Evolutionary conservation across 2,888 invertebrate species (phyloP).

Genomic region (Minunthozetes semirufus): DNA sequence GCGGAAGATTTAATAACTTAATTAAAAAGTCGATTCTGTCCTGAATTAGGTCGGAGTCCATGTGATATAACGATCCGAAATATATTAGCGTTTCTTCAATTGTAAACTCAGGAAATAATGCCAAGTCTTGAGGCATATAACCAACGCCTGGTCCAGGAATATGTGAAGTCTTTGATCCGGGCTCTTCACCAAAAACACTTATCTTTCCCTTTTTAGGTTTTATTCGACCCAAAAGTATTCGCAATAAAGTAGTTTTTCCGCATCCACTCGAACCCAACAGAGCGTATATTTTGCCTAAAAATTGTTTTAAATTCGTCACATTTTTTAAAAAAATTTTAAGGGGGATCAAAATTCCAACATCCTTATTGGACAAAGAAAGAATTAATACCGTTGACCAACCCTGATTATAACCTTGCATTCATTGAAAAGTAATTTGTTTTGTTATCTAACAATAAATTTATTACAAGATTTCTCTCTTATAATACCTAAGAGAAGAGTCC

Average conservation of each 20-base stretch:
- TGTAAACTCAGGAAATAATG: slow-evolving; percentile 33
- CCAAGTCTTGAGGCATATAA: slow-evolving; percentile 38
- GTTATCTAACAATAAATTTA: too few relatives aligned
- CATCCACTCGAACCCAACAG: slow-evolving; percentile 36
- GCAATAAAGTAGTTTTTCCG: slow-evolving; percentile 36
- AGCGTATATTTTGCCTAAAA: slow-evolving; percentile 33
- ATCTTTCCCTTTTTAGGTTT: slow-evolving; percentile 24
- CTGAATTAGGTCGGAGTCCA: not conserved
- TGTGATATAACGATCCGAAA: slow-evolving; percentile 31
- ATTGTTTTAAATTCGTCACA: not conserved
- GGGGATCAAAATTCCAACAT: too few relatives aligned
- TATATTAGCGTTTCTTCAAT: slow-evolving; percentile 35
- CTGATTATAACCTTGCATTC: too few relatives aligned
- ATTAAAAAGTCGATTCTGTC: slow-evolving; percentile 31
- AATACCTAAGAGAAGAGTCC: too few relatives aligned
- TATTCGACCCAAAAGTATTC: slow-evolving; percentile 29
- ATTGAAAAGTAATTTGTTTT: too few relatives aligned
- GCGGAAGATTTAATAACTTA: slow-evolving; percentile 34
- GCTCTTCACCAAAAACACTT: slow-evolving; percentile 32
- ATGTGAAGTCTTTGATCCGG: slow-evolving; percentile 19
- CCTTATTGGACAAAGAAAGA: too few relatives aligned
- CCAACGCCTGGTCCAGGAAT: slow-evolving; percentile 37
- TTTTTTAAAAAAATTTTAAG: too few relatives aligned
- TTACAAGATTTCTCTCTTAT: too few relatives aligned
- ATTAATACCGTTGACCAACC: too few relatives aligned